phyloP scores from a whole-genome alignment of 2,797 vertebrate species.

The Lycodopsis pacificus region DNA sequence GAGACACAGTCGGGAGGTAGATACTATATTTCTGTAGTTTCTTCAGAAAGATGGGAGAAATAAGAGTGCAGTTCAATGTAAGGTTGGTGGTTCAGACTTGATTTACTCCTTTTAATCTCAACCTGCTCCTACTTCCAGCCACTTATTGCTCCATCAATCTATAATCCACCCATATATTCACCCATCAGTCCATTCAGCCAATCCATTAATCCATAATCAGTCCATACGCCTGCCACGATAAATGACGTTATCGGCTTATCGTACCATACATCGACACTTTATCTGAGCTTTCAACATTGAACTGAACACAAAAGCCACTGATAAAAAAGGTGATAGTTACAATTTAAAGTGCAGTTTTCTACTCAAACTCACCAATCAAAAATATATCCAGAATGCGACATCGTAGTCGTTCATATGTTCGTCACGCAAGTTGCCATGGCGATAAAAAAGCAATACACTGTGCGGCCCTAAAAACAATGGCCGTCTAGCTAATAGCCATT shows the following conservation, averaged over 20 bases:
- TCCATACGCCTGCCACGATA: neutral
- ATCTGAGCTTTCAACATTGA: neutral
- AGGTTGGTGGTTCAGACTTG: neutral
- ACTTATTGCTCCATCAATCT: neutral
- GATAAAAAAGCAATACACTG: neutral
- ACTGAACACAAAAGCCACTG: neutral
- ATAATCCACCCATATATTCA: neutral
- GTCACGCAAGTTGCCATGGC: neutral
- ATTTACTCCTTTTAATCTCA: neutral
- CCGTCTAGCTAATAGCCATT: too few species aligned
- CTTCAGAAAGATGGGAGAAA: neutral
- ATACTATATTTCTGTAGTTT: neutral
- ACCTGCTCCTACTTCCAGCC: neutral
- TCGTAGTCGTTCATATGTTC: too few species aligned
- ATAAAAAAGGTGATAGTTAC: neutral
- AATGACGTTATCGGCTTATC: neutral
- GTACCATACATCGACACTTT: neutral
- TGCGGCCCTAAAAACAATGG: too few species aligned
- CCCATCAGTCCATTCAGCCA: neutral
- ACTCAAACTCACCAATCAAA: too few species aligned
- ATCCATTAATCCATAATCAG: neutral
- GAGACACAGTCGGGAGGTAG: neutral
- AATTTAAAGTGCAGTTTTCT: too few species aligned
- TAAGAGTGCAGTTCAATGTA: neutral
- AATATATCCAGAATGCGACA: too few species aligned